phyloP scores from a whole-genome alignment of 2,113 vertebrate genomes.

The Greenwoodochromis staneri region DNA sequence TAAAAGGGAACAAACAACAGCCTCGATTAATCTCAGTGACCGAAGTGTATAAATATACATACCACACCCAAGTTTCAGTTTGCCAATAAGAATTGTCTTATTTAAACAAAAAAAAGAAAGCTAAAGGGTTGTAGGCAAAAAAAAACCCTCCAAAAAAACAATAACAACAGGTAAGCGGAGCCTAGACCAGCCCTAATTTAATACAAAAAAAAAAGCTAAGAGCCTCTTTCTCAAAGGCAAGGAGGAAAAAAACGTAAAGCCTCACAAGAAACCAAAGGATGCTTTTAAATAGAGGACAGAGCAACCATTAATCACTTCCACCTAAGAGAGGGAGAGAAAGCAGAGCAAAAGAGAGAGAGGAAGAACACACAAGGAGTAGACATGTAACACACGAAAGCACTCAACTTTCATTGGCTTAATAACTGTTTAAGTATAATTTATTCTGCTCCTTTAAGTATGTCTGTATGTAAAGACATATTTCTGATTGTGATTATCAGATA shows the following conservation, averaged over 20 bases:
- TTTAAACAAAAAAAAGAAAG: background rate
- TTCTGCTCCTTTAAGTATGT: background rate
- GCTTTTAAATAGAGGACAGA: background rate
- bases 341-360: background rate
- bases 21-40: background rate
- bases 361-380: background rate
- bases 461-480: background rate
- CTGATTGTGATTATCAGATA: background rate
- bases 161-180: background rate
- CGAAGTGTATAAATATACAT: rapidly evolving
- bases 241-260: background rate
- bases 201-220: background rate
- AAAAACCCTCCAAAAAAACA: rapidly evolving
- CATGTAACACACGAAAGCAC: background rate
- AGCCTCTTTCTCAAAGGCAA: background rate
- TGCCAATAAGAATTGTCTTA: background rate
- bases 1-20: background rate
- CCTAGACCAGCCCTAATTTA: background rate
- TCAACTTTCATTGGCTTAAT: background rate
- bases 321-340: background rate
- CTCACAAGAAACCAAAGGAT: background rate
- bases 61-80: background rate
- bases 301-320: background rate
- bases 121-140: background rate
- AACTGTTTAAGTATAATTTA: background rate